A percentile compares a stretch with the other conserved stretches of the same genome.
phyloP scores from a whole-genome alignment of 2,113 vertebrate genomes.

The Phocoena phocoena region DNA sequence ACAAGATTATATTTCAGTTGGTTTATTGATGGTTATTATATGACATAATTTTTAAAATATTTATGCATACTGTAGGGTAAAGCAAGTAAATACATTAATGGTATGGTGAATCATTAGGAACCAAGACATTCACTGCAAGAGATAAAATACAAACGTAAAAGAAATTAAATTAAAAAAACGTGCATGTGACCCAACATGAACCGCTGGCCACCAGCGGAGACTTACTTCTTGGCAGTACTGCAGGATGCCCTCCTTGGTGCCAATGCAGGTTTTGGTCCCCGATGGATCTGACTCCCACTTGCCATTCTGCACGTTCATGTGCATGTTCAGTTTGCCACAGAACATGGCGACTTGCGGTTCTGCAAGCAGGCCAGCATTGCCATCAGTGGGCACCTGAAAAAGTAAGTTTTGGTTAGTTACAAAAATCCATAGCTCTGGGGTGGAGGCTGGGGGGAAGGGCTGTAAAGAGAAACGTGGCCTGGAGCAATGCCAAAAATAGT shows the following conservation, averaged over 20 bases:
- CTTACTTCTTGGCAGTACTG: constrained; percentile 98
- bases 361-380: constrained; percentile 92
- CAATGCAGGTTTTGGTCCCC: constrained; percentile 93
- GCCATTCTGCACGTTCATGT: constrained; percentile 96
- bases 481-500: rapidly evolving
- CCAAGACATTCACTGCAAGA: not conserved
- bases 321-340: constrained; percentile 98
- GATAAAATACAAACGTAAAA: not conserved
- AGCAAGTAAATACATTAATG: not conserved
- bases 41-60: not conserved
- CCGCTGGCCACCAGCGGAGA: rapidly evolving
- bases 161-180: not conserved
- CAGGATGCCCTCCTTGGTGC: constrained; percentile 96
- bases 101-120: not conserved
- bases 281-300: constrained; percentile 96
- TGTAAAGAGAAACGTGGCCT: not conserved
- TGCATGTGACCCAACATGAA: rapidly evolving
- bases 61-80: not conserved
- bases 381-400: constrained; percentile 93
- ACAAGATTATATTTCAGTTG: not conserved
- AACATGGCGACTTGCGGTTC: constrained; percentile 99
- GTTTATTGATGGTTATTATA: not conserved
- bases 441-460: not conserved
- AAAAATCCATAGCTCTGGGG: not conserved
- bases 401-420: not conserved